phyloP scores from a whole-genome alignment of 2,888 invertebrate genomes.

The Mesorhabditis belari region DNA sequence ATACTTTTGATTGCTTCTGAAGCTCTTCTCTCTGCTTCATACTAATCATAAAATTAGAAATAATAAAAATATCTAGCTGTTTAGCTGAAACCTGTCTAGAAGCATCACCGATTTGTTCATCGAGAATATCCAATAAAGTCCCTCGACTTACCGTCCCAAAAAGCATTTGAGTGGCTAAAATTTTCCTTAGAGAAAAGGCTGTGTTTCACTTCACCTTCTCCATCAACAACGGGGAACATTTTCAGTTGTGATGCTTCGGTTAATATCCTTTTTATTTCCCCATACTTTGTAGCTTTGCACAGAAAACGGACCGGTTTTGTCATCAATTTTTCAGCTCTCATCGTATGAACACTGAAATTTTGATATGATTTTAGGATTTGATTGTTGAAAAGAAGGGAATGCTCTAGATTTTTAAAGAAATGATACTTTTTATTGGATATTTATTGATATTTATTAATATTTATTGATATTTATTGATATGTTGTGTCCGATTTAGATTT shows the following conservation, averaged over 20 bases:
- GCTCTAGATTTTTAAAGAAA: not conserved
- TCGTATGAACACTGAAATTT: slow-evolving; percentile 46
- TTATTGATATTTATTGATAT: no score
- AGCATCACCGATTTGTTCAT: slow-evolving; percentile 16
- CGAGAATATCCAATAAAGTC: slow-evolving; percentile 33
- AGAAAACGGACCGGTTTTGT: slow-evolving; percentile 59
- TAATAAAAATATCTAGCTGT: slow-evolving; percentile 10
- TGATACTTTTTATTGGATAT: not conserved
- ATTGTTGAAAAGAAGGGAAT: not conserved
- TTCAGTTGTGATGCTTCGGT: slow-evolving; percentile 70
- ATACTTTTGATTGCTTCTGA: slow-evolving; percentile 46
- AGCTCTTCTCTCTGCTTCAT: slow-evolving; percentile 44
- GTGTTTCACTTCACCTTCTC: slow-evolving; percentile 60
- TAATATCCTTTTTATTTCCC: slow-evolving; percentile 71
- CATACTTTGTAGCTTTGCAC: slow-evolving; percentile 74
- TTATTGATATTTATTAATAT: slow-evolving; percentile 24
- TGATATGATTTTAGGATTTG: no score
- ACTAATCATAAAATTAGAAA: slow-evolving; percentile 37
- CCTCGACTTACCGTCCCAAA: slow-evolving; percentile 48
- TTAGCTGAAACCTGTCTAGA: not conserved
- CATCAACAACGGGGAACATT: slow-evolving; percentile 86
- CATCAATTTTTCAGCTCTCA: slow-evolving; percentile 87
- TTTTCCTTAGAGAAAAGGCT: not conserved
- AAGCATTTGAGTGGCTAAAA: slow-evolving; percentile 43
- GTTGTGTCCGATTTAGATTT: no score